phyloP scores from a whole-genome alignment of 2,797 vertebrate genomes.

The Scleropages formosus region DNA sequence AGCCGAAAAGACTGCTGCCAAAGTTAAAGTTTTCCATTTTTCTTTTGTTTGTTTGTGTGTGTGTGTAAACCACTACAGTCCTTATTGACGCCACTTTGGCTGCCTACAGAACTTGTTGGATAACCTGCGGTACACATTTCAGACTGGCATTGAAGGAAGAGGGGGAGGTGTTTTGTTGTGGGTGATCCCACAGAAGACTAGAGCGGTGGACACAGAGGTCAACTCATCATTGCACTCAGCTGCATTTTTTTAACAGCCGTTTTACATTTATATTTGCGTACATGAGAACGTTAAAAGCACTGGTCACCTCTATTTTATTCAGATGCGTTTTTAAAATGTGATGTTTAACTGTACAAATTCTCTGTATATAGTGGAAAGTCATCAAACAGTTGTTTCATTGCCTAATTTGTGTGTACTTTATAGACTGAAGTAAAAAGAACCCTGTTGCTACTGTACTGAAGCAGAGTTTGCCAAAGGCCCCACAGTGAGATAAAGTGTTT shows the following conservation, averaged over 20 bases:
- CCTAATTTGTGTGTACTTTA: background rate
- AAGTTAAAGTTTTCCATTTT: slow-evolving; percentile 46
- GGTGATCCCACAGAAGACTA: slow-evolving; percentile 6
- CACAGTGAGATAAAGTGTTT: background rate
- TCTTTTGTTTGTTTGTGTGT: slow-evolving; percentile 25
- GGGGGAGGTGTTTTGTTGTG: background rate
- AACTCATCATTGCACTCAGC: slow-evolving; percentile 36
- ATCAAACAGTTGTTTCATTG: slow-evolving; percentile 5
- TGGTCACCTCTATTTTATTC: slow-evolving; percentile 69
- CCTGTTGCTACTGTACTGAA: slow-evolving; percentile 14
- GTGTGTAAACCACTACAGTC: slow-evolving; percentile 66
- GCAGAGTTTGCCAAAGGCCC: slow-evolving; percentile 11
- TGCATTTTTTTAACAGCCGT: slow-evolving; percentile 22
- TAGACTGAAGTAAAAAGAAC: background rate
- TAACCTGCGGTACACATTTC: slow-evolving; percentile 18
- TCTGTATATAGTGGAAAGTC: slow-evolving; percentile 3
- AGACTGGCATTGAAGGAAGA: slow-evolving; percentile 35
- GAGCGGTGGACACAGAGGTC: slow-evolving; percentile 30
- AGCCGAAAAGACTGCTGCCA: slow-evolving; percentile 47
- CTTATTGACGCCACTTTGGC: slow-evolving; percentile 57
- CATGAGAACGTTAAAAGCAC: slow-evolving; percentile 63
- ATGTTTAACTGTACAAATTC: slow-evolving; percentile 28
- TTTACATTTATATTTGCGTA: slow-evolving; percentile 56
- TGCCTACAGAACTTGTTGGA: slow-evolving; percentile 31
- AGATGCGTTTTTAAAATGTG: slow-evolving; percentile 34